A percentile compares a stretch with the other conserved stretches of the same genome.
phyloP scores from a whole-genome alignment of 2,888 invertebrate genomes.

The Drosophila colorata region DNA sequence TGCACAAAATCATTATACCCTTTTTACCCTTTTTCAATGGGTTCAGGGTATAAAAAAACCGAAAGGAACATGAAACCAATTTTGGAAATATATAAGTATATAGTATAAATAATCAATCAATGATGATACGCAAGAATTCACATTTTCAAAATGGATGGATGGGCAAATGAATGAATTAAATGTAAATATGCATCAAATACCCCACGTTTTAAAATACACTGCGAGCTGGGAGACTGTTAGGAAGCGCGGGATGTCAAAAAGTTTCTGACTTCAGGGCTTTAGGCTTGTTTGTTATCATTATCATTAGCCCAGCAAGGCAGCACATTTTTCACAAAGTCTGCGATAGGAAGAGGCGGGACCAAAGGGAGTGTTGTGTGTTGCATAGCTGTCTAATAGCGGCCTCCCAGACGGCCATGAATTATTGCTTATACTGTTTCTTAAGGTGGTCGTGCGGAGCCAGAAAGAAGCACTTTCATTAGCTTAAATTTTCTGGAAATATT shows the following conservation, averaged over 20 bases:
- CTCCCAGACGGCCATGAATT: slow-evolving; percentile 77
- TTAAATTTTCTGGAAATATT: slow-evolving; percentile 82
- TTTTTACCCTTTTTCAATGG: no score
- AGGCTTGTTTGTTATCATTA: slow-evolving; percentile 82
- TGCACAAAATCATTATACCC: no score
- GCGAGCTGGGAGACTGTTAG: slow-evolving; percentile 9
- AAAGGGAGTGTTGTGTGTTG: slow-evolving; percentile 46
- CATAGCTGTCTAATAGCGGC: slow-evolving; percentile 39
- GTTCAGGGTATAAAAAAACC: no score
- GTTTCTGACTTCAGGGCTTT: slow-evolving; percentile 77
- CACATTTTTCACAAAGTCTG: slow-evolving; percentile 54
- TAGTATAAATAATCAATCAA: slow-evolving; percentile 82
- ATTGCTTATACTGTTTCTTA: slow-evolving; percentile 81
- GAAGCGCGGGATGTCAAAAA: slow-evolving; percentile 76
- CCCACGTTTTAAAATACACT: slow-evolving; percentile 17
- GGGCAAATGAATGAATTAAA: slow-evolving; percentile 74
- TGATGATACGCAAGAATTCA: slow-evolving; percentile 83
- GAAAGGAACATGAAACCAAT: slow-evolving; percentile 63
- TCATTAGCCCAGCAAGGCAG: slow-evolving; percentile 66
- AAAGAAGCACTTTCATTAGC: slow-evolving; percentile 80
- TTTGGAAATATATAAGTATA: slow-evolving; percentile 57
- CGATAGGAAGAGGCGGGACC: slow-evolving; percentile 12
- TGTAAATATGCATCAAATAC: slow-evolving; percentile 65
- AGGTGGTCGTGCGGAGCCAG: slow-evolving; percentile 43
- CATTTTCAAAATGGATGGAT: slow-evolving; percentile 78